These are phyloP conservation scores for Hippopotamyrus pictus DNA, from an alignment of 2,797 vertebrate species.

Conservation along the genomic window DNA sequence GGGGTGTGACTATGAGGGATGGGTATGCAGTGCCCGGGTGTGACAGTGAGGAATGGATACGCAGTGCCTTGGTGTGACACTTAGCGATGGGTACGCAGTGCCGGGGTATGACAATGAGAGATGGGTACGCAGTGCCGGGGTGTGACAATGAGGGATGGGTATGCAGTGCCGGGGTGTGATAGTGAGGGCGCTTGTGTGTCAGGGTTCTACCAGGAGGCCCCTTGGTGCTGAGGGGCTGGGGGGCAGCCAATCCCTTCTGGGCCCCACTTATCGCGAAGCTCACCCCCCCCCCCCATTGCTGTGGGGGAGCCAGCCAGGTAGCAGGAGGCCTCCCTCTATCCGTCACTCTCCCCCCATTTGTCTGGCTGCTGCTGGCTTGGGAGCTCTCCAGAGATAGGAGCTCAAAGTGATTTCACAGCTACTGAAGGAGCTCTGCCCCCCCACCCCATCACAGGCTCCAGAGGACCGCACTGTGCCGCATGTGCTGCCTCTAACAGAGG, in stretches of 20 bases:
- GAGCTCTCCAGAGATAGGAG: not conserved
- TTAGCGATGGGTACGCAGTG: not conserved
- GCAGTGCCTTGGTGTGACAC: not conserved
- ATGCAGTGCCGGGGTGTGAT: not conserved
- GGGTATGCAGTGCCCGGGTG: not conserved
- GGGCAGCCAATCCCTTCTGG: not conserved
- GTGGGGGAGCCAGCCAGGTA: not conserved
- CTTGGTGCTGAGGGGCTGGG: not conserved
- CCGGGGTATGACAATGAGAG: not conserved
- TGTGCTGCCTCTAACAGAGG: not conserved
- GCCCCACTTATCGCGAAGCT: not conserved
- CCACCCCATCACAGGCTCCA: not conserved
- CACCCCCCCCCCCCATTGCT: not conserved
- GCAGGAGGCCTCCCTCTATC: not conserved
- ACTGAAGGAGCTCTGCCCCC: not conserved
- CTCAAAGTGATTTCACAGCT: constrained; percentile 9
- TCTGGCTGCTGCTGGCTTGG: not conserved
- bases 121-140: no score
- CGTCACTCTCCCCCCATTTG: not conserved
- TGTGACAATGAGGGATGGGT: not conserved
- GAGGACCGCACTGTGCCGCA: not conserved
- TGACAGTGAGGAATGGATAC: not conserved
- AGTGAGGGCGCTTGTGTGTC: not conserved
- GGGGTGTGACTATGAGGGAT: not conserved
- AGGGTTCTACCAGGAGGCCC: no score